Evolutionary conservation across 2,888 invertebrate genomes (phyloP).

Genomic region (Panzeria rudis): DNA sequence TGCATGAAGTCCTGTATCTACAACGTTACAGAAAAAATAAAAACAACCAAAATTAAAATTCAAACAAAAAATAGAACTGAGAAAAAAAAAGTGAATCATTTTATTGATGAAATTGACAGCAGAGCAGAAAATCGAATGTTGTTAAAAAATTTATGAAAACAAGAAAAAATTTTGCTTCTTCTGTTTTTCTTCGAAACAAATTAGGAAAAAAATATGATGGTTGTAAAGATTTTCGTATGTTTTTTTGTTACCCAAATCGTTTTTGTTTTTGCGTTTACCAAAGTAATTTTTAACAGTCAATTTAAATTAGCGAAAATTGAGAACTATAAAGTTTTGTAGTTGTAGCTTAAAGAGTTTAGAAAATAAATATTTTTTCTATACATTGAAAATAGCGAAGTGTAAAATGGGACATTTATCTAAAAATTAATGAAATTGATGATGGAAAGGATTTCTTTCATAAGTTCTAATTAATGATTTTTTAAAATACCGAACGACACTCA

Average conservation of each 20-base stretch:
- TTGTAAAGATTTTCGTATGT: conserved; percentile 6
- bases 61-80: neutral
- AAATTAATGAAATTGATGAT: neutral
- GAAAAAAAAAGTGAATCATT: conserved; percentile 57
- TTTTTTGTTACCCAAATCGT: neutral
- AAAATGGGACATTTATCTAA: neutral
- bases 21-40: conserved; percentile 8
- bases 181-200: neutral
- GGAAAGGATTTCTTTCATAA: too few species aligned
- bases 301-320: conserved; percentile 58
- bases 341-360: conserved; percentile 10
- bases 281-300: conserved; percentile 68
- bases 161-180: conserved; percentile 7
- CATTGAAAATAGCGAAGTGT: neutral
- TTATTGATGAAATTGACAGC: conserved; percentile 72
- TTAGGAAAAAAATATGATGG: conserved; percentile 32
- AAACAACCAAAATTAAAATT: conserved; percentile 27
- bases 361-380: neutral
- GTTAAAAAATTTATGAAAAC: conserved; percentile 58
- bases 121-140: conserved; percentile 69
- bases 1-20: conserved; percentile 4
- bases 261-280: conserved; percentile 49
- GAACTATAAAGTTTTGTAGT: conserved; percentile 6
- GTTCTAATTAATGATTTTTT: too few species aligned
- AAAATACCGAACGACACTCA: too few species aligned